Percentiles rank a stretch among this genome's conserved stretches.
phyloP scores from a whole-genome alignment of 35 echinoderm and acorn worm species.

The Ophioderma brevispina region DNA sequence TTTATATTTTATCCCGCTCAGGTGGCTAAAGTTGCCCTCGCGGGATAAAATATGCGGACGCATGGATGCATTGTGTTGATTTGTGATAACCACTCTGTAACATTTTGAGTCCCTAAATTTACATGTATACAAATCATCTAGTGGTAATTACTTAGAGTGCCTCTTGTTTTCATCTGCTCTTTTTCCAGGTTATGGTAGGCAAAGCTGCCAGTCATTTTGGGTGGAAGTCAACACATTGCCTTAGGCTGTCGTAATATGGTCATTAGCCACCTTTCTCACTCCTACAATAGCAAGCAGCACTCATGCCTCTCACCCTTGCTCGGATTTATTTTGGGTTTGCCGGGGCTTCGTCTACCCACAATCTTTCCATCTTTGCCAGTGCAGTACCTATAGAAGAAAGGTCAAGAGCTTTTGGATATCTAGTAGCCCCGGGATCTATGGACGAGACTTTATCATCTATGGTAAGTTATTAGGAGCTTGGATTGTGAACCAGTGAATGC shows the following conservation, averaged over 20 bases:
- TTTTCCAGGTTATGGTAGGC: constrained; percentile 79
- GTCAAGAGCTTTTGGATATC: constrained; percentile 90
- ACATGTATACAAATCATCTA: not conserved
- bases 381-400: constrained; percentile 80
- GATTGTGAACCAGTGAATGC: too few species aligned
- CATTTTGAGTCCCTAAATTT: too few species aligned
- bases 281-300: constrained; percentile 55
- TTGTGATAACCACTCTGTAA: too few species aligned
- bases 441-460: constrained; percentile 90
- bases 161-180: not conserved
- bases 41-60: too few species aligned
- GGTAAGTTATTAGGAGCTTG: too few species aligned
- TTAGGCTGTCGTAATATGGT: constrained; percentile 87
- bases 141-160: too few species aligned
- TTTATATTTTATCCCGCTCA: too few species aligned
- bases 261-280: constrained; percentile 89
- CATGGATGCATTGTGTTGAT: too few species aligned
- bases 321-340: constrained; percentile 91
- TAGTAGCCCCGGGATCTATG: constrained; percentile 85
- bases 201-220: constrained; percentile 92
- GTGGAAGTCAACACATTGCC: constrained; percentile 64
- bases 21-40: too few species aligned
- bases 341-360: constrained; percentile 86
- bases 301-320: constrained; percentile 60
- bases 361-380: constrained; percentile 88